Evolutionary conservation across 2,888 invertebrate species (phyloP).

Genomic region (Auanema freiburgensis): DNA sequence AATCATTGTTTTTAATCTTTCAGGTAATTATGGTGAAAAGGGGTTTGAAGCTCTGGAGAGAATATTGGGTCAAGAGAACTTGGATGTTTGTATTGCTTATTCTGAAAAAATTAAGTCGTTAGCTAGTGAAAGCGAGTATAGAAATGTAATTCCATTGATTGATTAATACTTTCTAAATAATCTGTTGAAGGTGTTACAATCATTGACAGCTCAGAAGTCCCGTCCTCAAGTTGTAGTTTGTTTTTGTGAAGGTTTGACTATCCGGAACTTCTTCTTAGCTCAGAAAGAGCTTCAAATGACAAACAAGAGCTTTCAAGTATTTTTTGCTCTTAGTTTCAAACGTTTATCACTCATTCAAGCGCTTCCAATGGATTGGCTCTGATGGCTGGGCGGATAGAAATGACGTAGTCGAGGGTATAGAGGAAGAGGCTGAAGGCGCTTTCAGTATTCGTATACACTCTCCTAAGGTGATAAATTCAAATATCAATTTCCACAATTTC

Average conservation of each 20-base stretch:
- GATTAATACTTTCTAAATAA: neutral
- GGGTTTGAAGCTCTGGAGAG: conserved; percentile 76
- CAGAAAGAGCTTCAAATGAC: conserved; percentile 46
- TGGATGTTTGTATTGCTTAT: conserved; percentile 74
- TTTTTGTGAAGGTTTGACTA: conserved; percentile 78
- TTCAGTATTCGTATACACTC: conserved; percentile 79
- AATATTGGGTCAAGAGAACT: conserved; percentile 64
- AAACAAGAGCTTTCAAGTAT: conserved; percentile 17
- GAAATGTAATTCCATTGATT: conserved; percentile 19
- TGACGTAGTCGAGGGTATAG: conserved; percentile 76
- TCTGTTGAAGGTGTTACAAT: conserved; percentile 36
- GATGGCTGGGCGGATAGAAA: conserved; percentile 60
- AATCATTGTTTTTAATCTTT: conserved; percentile 26
- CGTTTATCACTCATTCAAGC: conserved; percentile 15
- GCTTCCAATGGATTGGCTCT: conserved; percentile 64
- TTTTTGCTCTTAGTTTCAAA: no score
- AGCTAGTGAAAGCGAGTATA: conserved; percentile 52
- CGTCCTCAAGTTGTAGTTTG: conserved; percentile 69
- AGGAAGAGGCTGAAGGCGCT: conserved; percentile 74
- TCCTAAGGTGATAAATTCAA: conserved; percentile 69
- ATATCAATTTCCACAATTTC: neutral
- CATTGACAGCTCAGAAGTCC: conserved; percentile 44
- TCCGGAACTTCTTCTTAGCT: conserved; percentile 65
- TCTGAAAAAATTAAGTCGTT: conserved; percentile 71
- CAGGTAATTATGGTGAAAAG: conserved; percentile 79